Evolutionary conservation across 92 coral and sea anemone genomes (phyloP), one percentile per base, ranked within the genome.

Genomic region (Paramuricea clavata): DNA sequence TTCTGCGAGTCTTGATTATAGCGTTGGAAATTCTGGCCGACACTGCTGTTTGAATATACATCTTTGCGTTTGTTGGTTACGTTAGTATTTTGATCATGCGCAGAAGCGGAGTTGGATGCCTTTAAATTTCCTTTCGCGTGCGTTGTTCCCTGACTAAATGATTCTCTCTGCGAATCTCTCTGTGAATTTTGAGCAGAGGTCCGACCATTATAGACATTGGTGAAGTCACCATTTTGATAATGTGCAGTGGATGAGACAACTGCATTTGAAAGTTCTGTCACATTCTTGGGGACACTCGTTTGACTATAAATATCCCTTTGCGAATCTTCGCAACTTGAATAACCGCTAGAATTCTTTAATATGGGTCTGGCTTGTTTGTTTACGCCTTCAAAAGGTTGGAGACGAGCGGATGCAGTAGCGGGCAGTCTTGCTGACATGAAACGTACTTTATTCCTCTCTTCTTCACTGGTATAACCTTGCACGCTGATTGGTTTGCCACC

Each of bases 341-440:
- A 87, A 22, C 94, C 90, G 78, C 91, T 90, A 47, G 87, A 75
- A 44, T 91, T 87, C 83, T 94, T 95, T 17, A 95, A 84, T 71
- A 95, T 95, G 32, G 98, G 95, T 78, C 92, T 94, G 19, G 89
- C 84, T 42, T 88, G 88, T 25, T 77, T 69, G 33, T 74, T 77
- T 28, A 86, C 75, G 12, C 73, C 60, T 36, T 33, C 67, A 5
- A 68, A 75, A 17, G 74, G 25, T 31, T 73, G 82, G n/a, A 25
- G 83, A 32, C 19, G 0, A 30, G 91, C 70, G 7, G 93, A 92
- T 0, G 95, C 98, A 31, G 98, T 95, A 1, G 98, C 98, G 12
- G 98, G 98, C 9, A 95, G 89, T 43, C 98, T 85, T 17, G 98
- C 95, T 1, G 98, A 92, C 15, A 94, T 79, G 81, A 95, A 95